Evolutionary conservation across 2,113 vertebrate species (phyloP).

Genomic region (Aegithalos caudatus): DNA sequence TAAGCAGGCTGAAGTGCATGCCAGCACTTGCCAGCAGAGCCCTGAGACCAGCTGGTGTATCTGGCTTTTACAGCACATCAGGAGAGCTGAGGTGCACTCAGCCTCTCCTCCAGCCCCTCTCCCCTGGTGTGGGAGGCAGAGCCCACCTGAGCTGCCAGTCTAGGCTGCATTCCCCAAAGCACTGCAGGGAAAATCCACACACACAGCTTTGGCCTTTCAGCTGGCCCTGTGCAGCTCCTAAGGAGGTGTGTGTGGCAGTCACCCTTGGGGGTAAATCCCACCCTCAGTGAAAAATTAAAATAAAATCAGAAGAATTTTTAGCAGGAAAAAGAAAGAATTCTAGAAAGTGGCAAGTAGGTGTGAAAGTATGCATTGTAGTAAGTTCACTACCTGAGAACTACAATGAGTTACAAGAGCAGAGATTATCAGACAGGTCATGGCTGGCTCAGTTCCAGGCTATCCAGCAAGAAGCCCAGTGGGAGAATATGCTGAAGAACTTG

Average conservation of each 20-base stretch:
- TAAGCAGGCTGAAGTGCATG: not conserved
- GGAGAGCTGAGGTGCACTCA: not conserved
- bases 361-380: not conserved
- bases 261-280: not conserved
- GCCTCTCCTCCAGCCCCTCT: not conserved
- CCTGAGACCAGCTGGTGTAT: not conserved
- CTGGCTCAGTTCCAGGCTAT: not conserved
- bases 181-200: not conserved
- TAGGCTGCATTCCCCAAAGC: not conserved
- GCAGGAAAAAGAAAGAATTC: not conserved
- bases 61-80: not conserved
- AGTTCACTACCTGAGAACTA: not conserved
- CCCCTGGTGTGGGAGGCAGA: not conserved
- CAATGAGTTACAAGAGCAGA: not conserved
- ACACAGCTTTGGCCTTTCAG: not conserved
- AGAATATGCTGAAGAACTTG: not conserved
- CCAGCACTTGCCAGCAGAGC: not conserved
- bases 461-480: not conserved
- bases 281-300: not conserved
- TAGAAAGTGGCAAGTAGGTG: not conserved
- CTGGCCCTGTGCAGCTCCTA: not conserved
- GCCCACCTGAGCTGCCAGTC: accelerated
- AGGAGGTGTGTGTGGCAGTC: not conserved
- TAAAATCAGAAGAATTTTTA: not conserved
- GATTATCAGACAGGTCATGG: not conserved